Evolutionary conservation across 2,888 invertebrate species (phyloP), one percentile per base, ranked within the genome.

Genomic region (Drosophila mercatorum): DNA sequence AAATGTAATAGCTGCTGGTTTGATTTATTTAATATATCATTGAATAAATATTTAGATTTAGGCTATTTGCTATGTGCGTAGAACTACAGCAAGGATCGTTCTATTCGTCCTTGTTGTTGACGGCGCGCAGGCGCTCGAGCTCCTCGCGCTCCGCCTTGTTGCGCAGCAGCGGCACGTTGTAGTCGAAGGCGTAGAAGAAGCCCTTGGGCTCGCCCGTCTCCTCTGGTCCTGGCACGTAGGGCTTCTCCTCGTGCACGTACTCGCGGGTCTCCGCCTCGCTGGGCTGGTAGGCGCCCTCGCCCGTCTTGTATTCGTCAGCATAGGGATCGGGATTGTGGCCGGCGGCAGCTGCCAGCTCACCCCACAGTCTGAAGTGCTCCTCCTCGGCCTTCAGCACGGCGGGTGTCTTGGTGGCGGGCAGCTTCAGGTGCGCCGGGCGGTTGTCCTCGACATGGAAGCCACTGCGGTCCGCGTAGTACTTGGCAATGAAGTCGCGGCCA

Each of bases 361-460:
- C 93, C 96, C 96, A 96, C 31, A 95, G 94, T 83, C 94, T 94
- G 89, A 95, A 95, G 91, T 95, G 95, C 61, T 95, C 95, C 57
- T 95, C 94, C 73, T 96, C 95, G 40, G 96, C 96, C 17, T 94
- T 95, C 68, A 94, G 94, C 5, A 96, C 96, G 72, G 95, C 96
- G 0, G 95, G 95, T 0, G 95, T 95, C 90, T 96, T 96, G 75
- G 95, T 94, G 12, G 94, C 94, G 0, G 95, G 95, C 89, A 94
- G 93, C 60, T 95, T 94, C 57, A 94, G 93, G 57, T 94, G 94
- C 82, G 95, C 94, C 14, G 95, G 95, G 3, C 95, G 93, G 90
- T 96, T 96, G 88, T 96, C 96, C 68, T 95, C 95, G 75, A 96
- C 96, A 92, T 96, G 96, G 94, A 96, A 96, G n/a, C 96, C 96